A percentile compares a stretch with the other conserved stretches of the same genome.
phyloP scores from a whole-genome alignment of 2,113 vertebrate species.

The Porphyrio hochstetteri region DNA sequence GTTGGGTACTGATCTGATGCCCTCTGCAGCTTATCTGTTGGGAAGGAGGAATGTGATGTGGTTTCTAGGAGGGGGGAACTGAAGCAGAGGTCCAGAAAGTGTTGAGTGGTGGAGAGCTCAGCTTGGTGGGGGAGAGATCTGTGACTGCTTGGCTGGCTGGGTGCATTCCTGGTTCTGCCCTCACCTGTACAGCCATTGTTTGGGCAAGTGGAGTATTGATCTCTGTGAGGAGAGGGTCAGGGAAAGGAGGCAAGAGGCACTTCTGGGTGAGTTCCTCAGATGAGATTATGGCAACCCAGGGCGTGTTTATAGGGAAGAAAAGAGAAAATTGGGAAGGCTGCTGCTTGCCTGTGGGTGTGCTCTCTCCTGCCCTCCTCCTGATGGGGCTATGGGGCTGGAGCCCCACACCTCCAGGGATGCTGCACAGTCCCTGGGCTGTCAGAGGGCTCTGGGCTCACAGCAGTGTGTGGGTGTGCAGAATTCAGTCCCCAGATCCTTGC shows the following conservation, averaged over 20 bases:
- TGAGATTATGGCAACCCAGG: too few species aligned
- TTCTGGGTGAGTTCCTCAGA: neutral
- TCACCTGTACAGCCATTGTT: neutral
- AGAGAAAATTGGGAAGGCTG: neutral
- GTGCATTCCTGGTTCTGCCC: neutral
- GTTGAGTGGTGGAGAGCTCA: neutral
- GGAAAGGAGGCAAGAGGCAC: too few species aligned
- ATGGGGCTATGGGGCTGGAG: neutral
- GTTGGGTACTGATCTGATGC: neutral
- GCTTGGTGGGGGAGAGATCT: neutral
- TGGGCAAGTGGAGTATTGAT: neutral
- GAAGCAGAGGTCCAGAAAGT: neutral
- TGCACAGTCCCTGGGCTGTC: neutral
- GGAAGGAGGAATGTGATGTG: neutral
- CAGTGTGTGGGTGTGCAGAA: neutral
- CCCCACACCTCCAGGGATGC: neutral
- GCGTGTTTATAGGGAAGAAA: neutral
- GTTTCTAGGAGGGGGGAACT: neutral
- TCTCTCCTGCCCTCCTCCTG: neutral
- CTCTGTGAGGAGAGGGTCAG: neutral
- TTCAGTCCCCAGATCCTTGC: neutral
- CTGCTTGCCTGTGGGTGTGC: neutral
- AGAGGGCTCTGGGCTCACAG: neutral
- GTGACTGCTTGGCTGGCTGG: rapidly evolving
- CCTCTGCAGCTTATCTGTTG: neutral